A percentile compares a stretch with the other conserved stretches of the same genome.
Evolutionary conservation across 2,888 invertebrate genomes (phyloP).

Genomic region (Bombylius discolor): DNA sequence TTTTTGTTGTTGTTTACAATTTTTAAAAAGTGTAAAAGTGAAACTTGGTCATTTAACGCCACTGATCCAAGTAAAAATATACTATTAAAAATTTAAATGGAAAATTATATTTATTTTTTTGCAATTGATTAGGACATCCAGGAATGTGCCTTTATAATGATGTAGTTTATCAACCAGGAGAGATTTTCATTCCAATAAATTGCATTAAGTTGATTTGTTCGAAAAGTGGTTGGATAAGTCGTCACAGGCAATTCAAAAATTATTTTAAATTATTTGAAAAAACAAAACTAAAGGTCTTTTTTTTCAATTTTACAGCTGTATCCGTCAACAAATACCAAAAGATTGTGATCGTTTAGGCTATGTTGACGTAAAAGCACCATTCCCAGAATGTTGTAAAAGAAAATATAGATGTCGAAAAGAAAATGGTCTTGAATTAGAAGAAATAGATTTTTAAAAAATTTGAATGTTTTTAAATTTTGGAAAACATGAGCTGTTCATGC

Average conservation of each 20-base stretch:
- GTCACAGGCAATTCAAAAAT: constrained; percentile 1
- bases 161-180: constrained; percentile 1
- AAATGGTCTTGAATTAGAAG: constrained; percentile 4
- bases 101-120: no score
- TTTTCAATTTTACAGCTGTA: constrained; percentile 1
- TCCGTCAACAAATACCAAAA: background rate
- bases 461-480: no score
- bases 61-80: background rate
- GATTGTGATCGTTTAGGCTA: background rate
- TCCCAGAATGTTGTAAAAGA: constrained; percentile 7
- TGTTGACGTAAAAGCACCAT: constrained; percentile 1
- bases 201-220: constrained; percentile 4
- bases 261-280: background rate
- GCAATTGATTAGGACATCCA: background rate
- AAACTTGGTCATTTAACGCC: constrained; percentile 1
- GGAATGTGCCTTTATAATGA: constrained; percentile 5
- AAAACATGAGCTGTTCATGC: no score
- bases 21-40: no score
- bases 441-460: constrained; percentile 4
- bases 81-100: background rate
- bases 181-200: constrained; percentile 1
- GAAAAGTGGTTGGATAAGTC: constrained; percentile 1
- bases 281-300: no score
- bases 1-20: no score
- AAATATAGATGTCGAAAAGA: constrained; percentile 5